Percentiles rank a stretch among this genome's conserved stretches.
Evolutionary conservation across 2,888 invertebrate species (phyloP).

Genomic region (Dicycla oo): DNA sequence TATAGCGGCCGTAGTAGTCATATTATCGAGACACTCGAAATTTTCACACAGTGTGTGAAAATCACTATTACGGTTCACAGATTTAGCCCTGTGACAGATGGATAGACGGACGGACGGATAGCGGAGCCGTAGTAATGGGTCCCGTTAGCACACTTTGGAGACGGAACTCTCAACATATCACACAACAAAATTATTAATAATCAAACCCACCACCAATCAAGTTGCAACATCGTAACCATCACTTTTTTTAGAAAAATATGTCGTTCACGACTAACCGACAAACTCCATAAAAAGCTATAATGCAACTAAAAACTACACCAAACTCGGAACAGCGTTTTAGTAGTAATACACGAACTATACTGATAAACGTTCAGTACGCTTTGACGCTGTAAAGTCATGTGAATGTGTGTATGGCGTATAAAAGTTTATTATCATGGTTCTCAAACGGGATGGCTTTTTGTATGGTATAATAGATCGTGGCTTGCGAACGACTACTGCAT

Average conservation of each 20-base stretch:
- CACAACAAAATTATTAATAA: no score
- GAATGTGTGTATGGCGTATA: constrained; percentile 2
- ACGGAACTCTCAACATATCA: no score
- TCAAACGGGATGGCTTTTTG: constrained; percentile 8
- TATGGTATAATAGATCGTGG: constrained; percentile 17
- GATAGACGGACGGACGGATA: no score
- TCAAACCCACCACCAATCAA: neutral
- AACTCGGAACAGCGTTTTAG: constrained; percentile 25
- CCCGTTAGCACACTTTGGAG: no score
- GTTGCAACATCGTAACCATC: neutral
- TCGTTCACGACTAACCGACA: neutral
- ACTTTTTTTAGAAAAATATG: neutral
- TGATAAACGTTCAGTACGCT: constrained; percentile 31
- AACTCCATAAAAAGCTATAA: constrained; percentile 14
- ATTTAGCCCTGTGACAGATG: no score
- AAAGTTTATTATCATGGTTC: constrained; percentile 46
- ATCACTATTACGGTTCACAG: no score
- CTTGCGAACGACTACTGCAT: neutral
- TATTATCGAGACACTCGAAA: no score
- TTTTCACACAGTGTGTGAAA: no score
- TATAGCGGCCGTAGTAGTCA: no score
- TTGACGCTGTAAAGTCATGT: constrained; percentile 10
- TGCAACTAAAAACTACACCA: constrained; percentile 22
- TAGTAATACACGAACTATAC: constrained; percentile 29
- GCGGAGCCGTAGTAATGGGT: no score